Base-by-base conservation (phyloP, 2,888 invertebrate genomes). In the Neoitamus cyanurus region DNA sequence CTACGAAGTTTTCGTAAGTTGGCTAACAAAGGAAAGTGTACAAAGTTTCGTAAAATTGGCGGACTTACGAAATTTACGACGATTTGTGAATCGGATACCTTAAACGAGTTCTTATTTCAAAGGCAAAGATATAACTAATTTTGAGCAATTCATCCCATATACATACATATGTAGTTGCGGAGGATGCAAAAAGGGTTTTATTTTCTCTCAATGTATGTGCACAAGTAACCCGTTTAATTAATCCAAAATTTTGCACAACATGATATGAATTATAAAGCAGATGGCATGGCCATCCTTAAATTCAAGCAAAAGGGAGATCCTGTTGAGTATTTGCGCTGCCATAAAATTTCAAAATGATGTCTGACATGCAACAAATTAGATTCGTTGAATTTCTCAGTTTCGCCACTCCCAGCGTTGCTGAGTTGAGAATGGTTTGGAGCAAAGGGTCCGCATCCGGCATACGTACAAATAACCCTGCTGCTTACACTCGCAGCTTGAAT, bases 311-410 rank as follows among this genome's bases (percentile, higher is more conserved):
- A 15, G 58, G 11, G 20, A 58, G 25, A 15, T 20, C 25, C 20
- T 25, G 20, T 58, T 15, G 58, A 20, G 7, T 58, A 25, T 58
- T 58, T 58, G 58, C 9, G 58, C 58, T 58, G 20, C 25, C 58
- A 58, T 58, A 58, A 58, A 58, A 58, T 58, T 58, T 58, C 1
- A 25, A 20, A 58, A 58, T 20, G 9, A 58, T 58, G 58, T 15
- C 58, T 58, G 58, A 58, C 58, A 58, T 58, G 58, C 58, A 58
- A 58, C 58, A 58, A 58, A 58, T 58, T 58, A 58, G 58, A 58
- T 58, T 58, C 58, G 20, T 58, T 58, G 25, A 58, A 58, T 58
- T 58, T 58, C 58, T 58, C 58, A 58, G 11, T 25, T 3, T 58
- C 58, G 20, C 20, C 25, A 20, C 3, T 58, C 20, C 34, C 34